These are phyloP conservation scores for Pleuronectes platessa DNA, from an alignment of 2,113 vertebrate species.

Conservation along the genomic window DNA sequence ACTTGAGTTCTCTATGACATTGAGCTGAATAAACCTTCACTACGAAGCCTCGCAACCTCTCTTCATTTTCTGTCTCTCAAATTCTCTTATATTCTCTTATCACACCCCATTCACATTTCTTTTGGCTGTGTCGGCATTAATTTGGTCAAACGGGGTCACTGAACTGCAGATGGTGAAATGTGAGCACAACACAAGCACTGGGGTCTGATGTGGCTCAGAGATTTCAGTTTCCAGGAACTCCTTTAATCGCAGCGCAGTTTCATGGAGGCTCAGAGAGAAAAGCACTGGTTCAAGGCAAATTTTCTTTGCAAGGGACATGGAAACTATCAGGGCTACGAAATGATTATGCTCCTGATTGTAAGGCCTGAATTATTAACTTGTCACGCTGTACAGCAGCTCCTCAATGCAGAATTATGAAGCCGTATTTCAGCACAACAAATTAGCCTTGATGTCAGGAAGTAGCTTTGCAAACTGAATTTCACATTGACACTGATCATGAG, in stretches of 20 bases:
- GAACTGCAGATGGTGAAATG: conserved; percentile 26
- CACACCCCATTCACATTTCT: conserved; percentile 19
- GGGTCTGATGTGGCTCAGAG: background rate
- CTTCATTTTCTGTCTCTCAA: background rate
- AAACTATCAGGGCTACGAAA: background rate
- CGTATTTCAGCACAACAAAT: background rate
- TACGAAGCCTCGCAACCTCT: background rate
- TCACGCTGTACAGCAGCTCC: background rate
- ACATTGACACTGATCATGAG: background rate
- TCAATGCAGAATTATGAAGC: background rate
- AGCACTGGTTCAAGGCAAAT: background rate
- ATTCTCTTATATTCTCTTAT: conserved; percentile 5
- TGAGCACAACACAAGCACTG: background rate
- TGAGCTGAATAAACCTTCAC: background rate
- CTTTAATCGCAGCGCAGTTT: conserved; percentile 7
- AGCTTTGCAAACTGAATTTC: background rate
- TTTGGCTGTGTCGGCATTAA: conserved; percentile 36
- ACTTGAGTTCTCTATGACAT: background rate
- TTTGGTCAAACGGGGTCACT: conserved; percentile 6
- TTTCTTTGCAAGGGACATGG: background rate
- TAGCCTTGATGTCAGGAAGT: background rate
- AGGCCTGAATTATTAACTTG: conserved; percentile 39
- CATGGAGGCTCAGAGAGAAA: conserved; percentile 12
- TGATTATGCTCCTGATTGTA: conserved; percentile 17
- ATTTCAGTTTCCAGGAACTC: conserved; percentile 35